phyloP scores from a whole-genome alignment of 1,140 invertebrate genomes.

The Drosophila bifasciata region DNA sequence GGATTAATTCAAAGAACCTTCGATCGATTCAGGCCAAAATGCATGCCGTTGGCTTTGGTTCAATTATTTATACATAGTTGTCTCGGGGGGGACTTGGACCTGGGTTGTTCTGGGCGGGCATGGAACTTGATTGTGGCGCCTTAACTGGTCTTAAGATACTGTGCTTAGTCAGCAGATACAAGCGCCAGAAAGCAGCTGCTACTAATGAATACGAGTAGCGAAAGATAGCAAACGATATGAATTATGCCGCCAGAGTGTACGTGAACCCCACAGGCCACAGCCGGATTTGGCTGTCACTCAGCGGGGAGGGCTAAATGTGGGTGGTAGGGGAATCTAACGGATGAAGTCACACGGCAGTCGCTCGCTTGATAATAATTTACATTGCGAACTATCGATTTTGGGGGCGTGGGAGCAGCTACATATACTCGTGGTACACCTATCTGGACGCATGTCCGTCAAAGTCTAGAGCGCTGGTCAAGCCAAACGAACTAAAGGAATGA shows the following conservation, averaged over 20 bases:
- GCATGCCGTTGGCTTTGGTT: constrained; percentile 13
- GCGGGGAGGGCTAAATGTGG: neutral
- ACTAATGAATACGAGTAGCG: constrained; percentile 55
- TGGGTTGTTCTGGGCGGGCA: constrained; percentile 3
- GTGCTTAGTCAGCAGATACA: constrained; percentile 19
- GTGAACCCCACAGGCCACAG: constrained; percentile 24
- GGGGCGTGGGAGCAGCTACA: constrained; percentile 24
- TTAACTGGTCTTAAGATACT: constrained; percentile 56
- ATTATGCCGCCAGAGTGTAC: constrained; percentile 58
- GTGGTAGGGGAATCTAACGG: constrained; percentile 49
- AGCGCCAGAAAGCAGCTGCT: constrained; percentile 23
- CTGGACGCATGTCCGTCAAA: constrained; percentile 79
- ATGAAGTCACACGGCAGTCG: constrained; percentile 66
- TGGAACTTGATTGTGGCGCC: constrained; percentile 14
- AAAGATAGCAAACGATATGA: constrained; percentile 65
- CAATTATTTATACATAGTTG: constrained; percentile 44
- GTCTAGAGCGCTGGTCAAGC: constrained; percentile 39
- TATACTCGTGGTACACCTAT: constrained; percentile 37
- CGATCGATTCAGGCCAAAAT: constrained; percentile 36
- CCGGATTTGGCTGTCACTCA: constrained; percentile 45
- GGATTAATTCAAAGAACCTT: constrained; percentile 28
- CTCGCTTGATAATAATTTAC: constrained; percentile 70
- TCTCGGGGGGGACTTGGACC: constrained; percentile 1
- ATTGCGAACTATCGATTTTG: constrained; percentile 79
- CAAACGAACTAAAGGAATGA: constrained; percentile 17